phyloP scores from a whole-genome alignment of 2,888 invertebrate species.

The Synergus laeviventris region DNA sequence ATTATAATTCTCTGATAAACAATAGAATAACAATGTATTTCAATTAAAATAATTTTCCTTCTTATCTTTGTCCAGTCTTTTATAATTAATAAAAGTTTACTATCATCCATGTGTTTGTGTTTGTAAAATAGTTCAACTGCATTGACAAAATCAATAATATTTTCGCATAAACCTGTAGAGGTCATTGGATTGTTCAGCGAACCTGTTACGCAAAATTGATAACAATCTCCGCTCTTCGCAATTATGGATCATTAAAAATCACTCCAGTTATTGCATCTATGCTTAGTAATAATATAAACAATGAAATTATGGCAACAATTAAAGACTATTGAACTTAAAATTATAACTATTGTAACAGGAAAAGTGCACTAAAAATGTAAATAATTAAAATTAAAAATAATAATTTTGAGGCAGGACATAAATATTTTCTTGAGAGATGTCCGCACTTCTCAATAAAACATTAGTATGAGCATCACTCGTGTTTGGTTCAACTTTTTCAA shows the following conservation, averaged over 20 bases:
- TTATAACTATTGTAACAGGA: no score
- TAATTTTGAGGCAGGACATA: not conserved
- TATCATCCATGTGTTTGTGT: not conserved
- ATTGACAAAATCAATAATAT: conserved; percentile 26
- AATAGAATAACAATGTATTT: no score
- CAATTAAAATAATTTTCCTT: no score
- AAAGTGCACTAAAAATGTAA: no score
- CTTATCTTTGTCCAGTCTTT: not conserved
- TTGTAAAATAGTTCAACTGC: not conserved
- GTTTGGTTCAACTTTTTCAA: no score
- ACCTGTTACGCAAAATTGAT: conserved; percentile 34
- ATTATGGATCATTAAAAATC: conserved; percentile 26
- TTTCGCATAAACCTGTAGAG: conserved; percentile 23
- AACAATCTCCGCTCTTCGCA: conserved; percentile 23
- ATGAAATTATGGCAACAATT: conserved; percentile 14
- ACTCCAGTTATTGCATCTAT: conserved; percentile 10
- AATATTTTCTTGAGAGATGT: not conserved
- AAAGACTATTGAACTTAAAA: not conserved
- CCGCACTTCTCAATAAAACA: not conserved
- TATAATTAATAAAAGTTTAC: not conserved
- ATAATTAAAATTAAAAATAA: no score
- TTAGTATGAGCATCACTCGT: not conserved
- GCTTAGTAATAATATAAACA: conserved; percentile 20
- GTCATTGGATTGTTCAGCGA: conserved; percentile 29
- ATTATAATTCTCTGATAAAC: no score